These are phyloP conservation scores for Pollenia angustigena DNA, from an alignment of 2,888 invertebrate genomes.

Conservation along the genomic window DNA sequence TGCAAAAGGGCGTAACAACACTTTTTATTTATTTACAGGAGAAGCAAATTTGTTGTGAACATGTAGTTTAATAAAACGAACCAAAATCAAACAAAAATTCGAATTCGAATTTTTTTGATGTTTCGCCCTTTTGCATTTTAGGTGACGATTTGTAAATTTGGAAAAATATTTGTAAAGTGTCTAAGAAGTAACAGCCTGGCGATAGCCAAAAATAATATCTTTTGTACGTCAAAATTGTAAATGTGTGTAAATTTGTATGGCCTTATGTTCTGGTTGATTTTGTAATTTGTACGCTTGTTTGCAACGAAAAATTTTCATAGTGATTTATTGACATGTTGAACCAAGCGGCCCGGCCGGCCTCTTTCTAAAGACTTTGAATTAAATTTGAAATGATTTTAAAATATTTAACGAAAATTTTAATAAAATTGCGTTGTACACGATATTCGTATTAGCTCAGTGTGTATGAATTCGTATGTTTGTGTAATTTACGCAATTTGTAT, in stretches of 20 bases:
- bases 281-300: slow-evolving; percentile 72
- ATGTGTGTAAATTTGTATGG: not conserved
- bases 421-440: not conserved
- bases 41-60: too few species aligned
- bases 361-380: slow-evolving; percentile 55
- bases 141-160: too few species aligned
- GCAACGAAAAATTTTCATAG: slow-evolving; percentile 63
- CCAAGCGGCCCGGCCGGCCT: slow-evolving; percentile 52
- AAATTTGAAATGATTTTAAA: slow-evolving; percentile 43
- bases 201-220: too few species aligned
- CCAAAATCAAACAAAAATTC: too few species aligned
- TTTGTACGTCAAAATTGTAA: not conserved
- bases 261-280: slow-evolving; percentile 61
- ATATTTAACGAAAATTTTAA: slow-evolving; percentile 10
- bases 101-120: too few species aligned
- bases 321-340: slow-evolving; percentile 73
- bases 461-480: not conserved
- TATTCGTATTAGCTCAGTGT: not conserved
- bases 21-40: too few species aligned
- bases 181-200: too few species aligned
- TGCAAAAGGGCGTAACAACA: too few species aligned
- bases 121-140: too few species aligned
- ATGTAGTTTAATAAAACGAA: too few species aligned
- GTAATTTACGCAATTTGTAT: slow-evolving; percentile 35
- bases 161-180: too few species aligned